Conservation (phyloP, 1,140 invertebrate species). For the Musca domestica region DNA sequence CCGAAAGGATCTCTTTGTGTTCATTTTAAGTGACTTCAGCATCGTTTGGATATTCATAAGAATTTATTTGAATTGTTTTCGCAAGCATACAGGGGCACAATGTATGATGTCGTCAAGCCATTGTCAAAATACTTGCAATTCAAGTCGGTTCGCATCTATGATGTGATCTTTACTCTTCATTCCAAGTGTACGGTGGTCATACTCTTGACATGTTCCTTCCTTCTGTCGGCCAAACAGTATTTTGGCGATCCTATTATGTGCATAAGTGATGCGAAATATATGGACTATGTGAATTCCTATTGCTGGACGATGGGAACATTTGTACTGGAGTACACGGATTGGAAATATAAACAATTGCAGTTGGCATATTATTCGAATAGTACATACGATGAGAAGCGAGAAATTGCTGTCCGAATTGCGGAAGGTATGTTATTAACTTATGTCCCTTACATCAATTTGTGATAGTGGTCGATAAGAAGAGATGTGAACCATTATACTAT, state of each 20-base stretch:
- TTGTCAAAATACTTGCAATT: constrained; percentile 58
- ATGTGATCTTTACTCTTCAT: constrained; percentile 66
- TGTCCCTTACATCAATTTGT: no score
- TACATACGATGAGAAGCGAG: constrained; percentile 28
- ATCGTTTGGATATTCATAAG: no score
- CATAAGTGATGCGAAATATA: constrained; percentile 56
- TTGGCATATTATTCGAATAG: constrained; percentile 27
- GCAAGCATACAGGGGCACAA: constrained; percentile 19
- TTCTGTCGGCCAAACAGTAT: constrained; percentile 70
- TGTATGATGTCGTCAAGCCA: constrained; percentile 45
- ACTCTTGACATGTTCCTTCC: constrained; percentile 63
- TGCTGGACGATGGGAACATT: constrained; percentile 79
- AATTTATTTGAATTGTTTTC: no score
- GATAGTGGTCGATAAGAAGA: no score
- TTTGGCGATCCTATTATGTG: constrained; percentile 71
- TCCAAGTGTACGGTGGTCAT: constrained; percentile 67
- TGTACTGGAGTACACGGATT: constrained; percentile 58
- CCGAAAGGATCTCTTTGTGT: no score
- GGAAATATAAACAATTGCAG: constrained; percentile 29
- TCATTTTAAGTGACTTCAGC: no score
- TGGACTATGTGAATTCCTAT: constrained; percentile 67
- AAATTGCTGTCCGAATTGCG: background rate
- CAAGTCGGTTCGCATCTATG: constrained; percentile 64
- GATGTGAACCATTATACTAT: no score
- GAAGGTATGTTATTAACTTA: no score